Evolutionary conservation across 1,140 invertebrate genomes (phyloP), one percentile per base, ranked within the genome.

Genomic region (Tribolium castaneum): DNA sequence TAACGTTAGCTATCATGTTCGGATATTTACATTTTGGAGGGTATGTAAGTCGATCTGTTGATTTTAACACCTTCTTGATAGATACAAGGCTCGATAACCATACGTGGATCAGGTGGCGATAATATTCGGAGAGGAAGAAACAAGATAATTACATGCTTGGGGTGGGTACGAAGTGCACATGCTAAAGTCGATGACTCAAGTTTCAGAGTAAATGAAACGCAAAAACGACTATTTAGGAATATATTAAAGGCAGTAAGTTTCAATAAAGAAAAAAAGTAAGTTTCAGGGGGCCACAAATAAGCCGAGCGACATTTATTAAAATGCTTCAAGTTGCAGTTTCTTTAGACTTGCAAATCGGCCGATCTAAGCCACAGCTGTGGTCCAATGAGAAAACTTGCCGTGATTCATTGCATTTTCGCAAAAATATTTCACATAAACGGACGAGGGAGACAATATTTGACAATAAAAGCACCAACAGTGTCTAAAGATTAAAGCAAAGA

Each of bases 261-360:
- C 54, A 59, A 59, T 59, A 59, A 30, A 22, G 54, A 30, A 59
- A 30, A 30, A 59, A 30, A 22, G 6, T 22, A 10, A 59, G 9
- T 45, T 45, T 45, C 39, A 45, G n/a, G 39, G 39, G 16, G 19
- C 54, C 22, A 22, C 54, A 59, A 59, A 59, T 59, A 25, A 52
- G n/a, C 22, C 19, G n/a, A 59, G 54, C 54, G 25, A 66, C 59
- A 66, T 66, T 66, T 66, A 66, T 66, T 66, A 66, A 66, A 66
- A 66, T 35, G 59, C 30, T 35, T 14, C 25, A 66, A 35, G 59
- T 59, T 66, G 59, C 59, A 66, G 59, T 66, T 34, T 66, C 59
- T 35, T 66, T 66, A 66, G 59, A 66, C 25, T 66, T 66, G 59
- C 59, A 66, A 66, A 66, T 66, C 59, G 59, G n/a, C 7, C 59